Percentiles rank a stretch among this genome's conserved stretches.
Evolutionary conservation across 1,140 invertebrate species (phyloP).

Genomic region (Anthonomus grandis): DNA sequence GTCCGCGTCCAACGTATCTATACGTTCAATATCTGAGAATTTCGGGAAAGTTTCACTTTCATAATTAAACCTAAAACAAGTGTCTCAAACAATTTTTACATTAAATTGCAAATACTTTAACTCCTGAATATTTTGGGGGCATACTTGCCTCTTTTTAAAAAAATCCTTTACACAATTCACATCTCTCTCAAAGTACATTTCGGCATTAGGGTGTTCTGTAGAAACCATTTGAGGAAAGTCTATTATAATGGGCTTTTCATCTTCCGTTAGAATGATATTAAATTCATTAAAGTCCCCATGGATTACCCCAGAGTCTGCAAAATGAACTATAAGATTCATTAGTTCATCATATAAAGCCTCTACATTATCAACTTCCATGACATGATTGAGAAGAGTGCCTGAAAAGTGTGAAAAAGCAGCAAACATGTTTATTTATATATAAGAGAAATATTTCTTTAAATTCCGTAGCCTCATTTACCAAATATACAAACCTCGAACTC

Average conservation of each 20-base stretch:
- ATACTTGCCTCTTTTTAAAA: constrained; percentile 71
- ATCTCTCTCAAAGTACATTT: constrained; percentile 92
- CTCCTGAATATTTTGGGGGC: too few species aligned
- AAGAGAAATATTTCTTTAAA: background rate
- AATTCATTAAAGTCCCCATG: constrained; percentile 99
- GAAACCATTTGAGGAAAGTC: constrained; percentile 99
- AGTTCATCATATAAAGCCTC: constrained; percentile 87
- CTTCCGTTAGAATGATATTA: constrained; percentile 87
- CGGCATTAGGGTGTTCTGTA: constrained; percentile 86
- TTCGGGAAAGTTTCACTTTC: constrained; percentile 85
- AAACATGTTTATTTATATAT: background rate
- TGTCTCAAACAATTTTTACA: background rate
- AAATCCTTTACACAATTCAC: constrained; percentile 90
- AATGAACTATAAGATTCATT: constrained; percentile 89
- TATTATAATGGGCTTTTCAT: constrained; percentile 83
- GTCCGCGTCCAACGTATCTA: constrained; percentile 83
- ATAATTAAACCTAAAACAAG: constrained; percentile 67
- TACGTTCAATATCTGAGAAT: constrained; percentile 82
- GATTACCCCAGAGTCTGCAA: constrained; percentile 94
- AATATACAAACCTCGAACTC: constrained; percentile 70
- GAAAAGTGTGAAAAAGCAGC: background rate
- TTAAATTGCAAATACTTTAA: background rate
- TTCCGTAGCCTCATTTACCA: background rate
- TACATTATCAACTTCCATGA: constrained; percentile 74
- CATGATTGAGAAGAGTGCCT: constrained; percentile 59